Base-by-base conservation (phyloP, 1,140 invertebrate genomes). In the Drosophila mojavensis region DNA sequence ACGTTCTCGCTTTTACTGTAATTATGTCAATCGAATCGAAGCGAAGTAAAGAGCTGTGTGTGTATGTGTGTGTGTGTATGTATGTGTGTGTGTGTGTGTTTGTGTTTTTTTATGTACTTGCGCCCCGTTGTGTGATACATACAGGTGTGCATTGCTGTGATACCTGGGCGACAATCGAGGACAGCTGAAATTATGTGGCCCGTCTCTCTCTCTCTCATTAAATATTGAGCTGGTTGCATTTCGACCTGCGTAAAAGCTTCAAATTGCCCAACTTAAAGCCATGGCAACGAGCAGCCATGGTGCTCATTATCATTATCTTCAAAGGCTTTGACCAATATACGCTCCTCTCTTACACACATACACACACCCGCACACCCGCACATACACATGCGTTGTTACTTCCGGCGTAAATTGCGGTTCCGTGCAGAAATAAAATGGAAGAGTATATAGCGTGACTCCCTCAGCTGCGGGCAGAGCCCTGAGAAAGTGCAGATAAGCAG, bases 1-100 rank as follows among this genome's bases (percentile, higher is more conserved):
- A 24, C 54, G 20, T 24, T 24, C 20, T 30, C 15, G 36, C 15
- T 43, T 20, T 50, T 43, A 51, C 61, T 33, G 62, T 65, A 71
- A 71, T 71, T 72, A 72, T 59, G 62, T 36, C 69, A 74, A 62
- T 69, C n/a, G 43, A 69, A 63, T 58, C 10, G 45, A 58, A 36
- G 5, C 33, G 33, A 33, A 10, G 6, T 6, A 5, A 10, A n/a
- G 20, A 24, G 2, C 2, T 2, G 20, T 24, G 20, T 24, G 20
- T 20, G 20, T 20, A 2, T 2, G 20, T n/a, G n/a, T n/a, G n/a
- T n/a, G n/a, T n/a, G n/a, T n/a, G n/a, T n/a, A n/a, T n/a, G n/a
- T n/a, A n/a, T n/a, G n/a, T 24, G 20, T 24, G 20, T 24, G 20
- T 24, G 20, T 24, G 20, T 24, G 20, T 24, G 20, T 3, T 2